phyloP scores from a whole-genome alignment of 2,797 vertebrate species.

The Coregonus sp. region DNA sequence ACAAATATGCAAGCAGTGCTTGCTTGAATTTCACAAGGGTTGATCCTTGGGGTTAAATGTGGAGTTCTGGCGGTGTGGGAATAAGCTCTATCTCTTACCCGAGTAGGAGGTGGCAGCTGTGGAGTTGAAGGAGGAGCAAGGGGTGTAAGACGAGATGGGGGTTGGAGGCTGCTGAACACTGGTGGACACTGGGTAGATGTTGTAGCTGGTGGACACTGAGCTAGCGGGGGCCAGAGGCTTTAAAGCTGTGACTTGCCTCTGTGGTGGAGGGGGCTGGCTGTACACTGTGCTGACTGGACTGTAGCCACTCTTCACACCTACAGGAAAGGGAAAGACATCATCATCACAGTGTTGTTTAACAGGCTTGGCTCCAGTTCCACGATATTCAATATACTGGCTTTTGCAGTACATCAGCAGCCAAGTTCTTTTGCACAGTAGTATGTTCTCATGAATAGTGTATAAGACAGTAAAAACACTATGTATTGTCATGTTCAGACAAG shows the following conservation, averaged over 20 bases:
- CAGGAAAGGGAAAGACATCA: slow-evolving; percentile 17
- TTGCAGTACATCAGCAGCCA: background rate
- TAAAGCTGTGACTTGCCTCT: slow-evolving; percentile 72
- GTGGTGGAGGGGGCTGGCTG: slow-evolving; percentile 75
- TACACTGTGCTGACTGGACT: slow-evolving; percentile 71
- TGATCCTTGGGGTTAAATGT: background rate
- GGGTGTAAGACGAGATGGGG: slow-evolving; percentile 75
- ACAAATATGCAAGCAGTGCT: slow-evolving; percentile 17
- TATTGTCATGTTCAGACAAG: background rate
- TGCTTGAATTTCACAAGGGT: slow-evolving; percentile 22
- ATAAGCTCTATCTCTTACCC: slow-evolving; percentile 58
- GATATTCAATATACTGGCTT: background rate
- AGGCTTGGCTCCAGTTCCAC: background rate
- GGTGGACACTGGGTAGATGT: slow-evolving; percentile 71
- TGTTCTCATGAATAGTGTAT: background rate
- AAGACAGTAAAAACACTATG: background rate
- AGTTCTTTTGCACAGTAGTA: background rate
- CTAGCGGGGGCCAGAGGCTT: slow-evolving; percentile 70
- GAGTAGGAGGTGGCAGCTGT: slow-evolving; percentile 72
- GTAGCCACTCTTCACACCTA: slow-evolving; percentile 74
- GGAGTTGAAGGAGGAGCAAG: slow-evolving; percentile 72
- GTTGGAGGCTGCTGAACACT: slow-evolving; percentile 72
- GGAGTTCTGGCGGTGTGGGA: background rate
- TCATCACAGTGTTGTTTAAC: background rate
- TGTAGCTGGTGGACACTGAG: slow-evolving; percentile 72